Base-by-base conservation (phyloP, 2,113 vertebrate genomes). In the Spea bombifrons region DNA sequence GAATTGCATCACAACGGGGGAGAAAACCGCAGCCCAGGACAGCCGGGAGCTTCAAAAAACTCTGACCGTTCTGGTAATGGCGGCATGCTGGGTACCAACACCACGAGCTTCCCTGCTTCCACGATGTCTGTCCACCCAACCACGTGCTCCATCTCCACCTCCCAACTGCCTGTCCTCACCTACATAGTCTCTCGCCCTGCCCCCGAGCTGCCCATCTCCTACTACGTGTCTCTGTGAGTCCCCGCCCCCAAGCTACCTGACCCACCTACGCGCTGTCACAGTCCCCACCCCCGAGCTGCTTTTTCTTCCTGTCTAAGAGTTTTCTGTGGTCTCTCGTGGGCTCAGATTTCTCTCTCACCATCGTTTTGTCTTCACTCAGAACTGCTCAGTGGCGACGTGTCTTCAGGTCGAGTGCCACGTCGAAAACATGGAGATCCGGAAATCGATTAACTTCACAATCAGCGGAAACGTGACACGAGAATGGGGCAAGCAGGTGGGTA, bases 341-440 rank as follows among this genome's bases (percentile, higher is more conserved):
- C 30, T 30, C 30, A 30, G 30, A 30, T 30, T 63, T 9, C 44
- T 15, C 44, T 30, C 13, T 47, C 13, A 46, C 44, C 7, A 6
- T 4, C 68, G 3, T 8, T 45, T 9, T 30, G 2, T 71, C 57
- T 53, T 5, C 43, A 15, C 61, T 9, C 70, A 79, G 76, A 71
- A 79, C 69, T 79, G 76, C 63, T 66, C 49, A 0, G 63, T 79
- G 7, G 61, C 63, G n/a, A 57, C 61, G 0, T 79, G 76, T 71
- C 15, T 55, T n/a, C n/a, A 49, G 44, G 9, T 55, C 9, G 16
- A 46, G 45, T 79, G 76, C 55, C 16, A 66, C 49, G 66, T 79
- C 70, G 47, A 16, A 4, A 44, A 55, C 15, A 10, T 79, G 69
- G 70, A 66, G 7, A 7, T 9, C n/a, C 48, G 16, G 6, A 73